These are phyloP conservation scores for Melanotaenia duboulayi DNA, from an alignment of 2,113 vertebrate genomes.

Conservation along the genomic window DNA sequence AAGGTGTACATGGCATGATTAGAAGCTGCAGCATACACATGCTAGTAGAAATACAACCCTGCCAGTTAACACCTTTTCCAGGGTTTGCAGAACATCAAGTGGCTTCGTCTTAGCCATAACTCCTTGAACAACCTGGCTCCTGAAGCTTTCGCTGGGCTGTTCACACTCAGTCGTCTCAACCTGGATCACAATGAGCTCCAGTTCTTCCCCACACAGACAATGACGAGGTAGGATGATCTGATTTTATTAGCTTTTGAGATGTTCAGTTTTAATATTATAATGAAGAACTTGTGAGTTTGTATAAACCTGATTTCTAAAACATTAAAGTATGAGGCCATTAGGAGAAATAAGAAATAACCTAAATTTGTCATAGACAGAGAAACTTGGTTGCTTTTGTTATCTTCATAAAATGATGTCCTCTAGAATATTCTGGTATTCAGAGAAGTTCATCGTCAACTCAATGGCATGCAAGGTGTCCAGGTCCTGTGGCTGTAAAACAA, in stretches of 20 bases:
- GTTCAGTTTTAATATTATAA: neutral
- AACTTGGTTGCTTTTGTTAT: no score
- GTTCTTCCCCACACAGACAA: conserved; percentile 86
- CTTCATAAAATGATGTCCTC: no score
- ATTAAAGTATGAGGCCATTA: no score
- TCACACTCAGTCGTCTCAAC: conserved; percentile 86
- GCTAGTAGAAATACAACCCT: neutral
- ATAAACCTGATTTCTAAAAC: neutral
- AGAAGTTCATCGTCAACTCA: no score
- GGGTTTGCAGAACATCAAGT: conserved; percentile 88
- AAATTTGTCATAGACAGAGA: no score
- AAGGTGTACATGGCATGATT: no score
- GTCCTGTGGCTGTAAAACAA: no score
- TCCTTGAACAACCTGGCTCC: conserved; percentile 88
- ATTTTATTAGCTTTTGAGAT: no score
- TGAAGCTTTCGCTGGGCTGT: conserved; percentile 90
- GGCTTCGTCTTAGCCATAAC: conserved; percentile 90
- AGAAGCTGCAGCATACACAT: neutral
- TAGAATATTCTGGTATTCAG: no score
- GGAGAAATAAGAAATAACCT: no score
- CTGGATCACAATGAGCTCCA: conserved; percentile 94
- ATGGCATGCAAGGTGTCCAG: no score
- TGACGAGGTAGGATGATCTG: conserved; percentile 81
- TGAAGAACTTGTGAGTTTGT: neutral
- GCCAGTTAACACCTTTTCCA: conserved; percentile 45